Conservation (phyloP, 2,113 vertebrate genomes). For the Gallinago undulata region DNA sequence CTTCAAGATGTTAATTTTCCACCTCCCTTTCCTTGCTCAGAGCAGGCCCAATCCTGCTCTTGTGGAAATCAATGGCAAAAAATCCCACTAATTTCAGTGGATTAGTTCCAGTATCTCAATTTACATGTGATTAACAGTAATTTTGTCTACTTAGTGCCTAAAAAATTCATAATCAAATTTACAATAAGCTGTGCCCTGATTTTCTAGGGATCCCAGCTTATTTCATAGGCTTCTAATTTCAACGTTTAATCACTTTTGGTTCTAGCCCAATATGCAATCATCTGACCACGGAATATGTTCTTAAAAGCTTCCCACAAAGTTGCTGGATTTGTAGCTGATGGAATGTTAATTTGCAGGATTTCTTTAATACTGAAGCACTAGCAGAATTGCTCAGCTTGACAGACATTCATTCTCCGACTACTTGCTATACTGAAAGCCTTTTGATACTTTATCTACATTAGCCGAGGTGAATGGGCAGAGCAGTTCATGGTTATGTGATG, state of each 20-base stretch:
- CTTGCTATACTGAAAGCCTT: slow-evolving; percentile 26
- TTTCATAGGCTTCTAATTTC: slow-evolving; percentile 56
- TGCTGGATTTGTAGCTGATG: slow-evolving; percentile 41
- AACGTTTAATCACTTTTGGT: slow-evolving; percentile 46
- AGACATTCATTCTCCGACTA: slow-evolving; percentile 4
- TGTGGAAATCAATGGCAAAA: slow-evolving; percentile 48
- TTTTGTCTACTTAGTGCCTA: slow-evolving; percentile 49
- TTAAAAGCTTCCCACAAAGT: slow-evolving; percentile 47
- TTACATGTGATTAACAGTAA: slow-evolving; percentile 68
- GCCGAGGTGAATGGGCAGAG: neutral
- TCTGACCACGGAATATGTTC: slow-evolving; percentile 37
- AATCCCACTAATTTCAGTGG: slow-evolving; percentile 57
- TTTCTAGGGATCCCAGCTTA: slow-evolving; percentile 53
- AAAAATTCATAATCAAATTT: slow-evolving; percentile 69
- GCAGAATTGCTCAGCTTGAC: slow-evolving; percentile 5
- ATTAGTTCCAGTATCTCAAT: slow-evolving; percentile 64
- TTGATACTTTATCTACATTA: neutral
- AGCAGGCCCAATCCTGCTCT: neutral
- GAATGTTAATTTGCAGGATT: slow-evolving; percentile 60
- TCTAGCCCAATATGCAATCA: slow-evolving; percentile 45
- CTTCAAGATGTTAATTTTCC: slow-evolving; percentile 37
- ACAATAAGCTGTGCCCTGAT: slow-evolving; percentile 35
- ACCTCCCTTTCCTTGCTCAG: neutral
- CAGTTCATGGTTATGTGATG: fast-evolving
- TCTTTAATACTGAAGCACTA: slow-evolving; percentile 44